phyloP scores from a whole-genome alignment of 2,797 vertebrate genomes.

The Coendou prehensilis region DNA sequence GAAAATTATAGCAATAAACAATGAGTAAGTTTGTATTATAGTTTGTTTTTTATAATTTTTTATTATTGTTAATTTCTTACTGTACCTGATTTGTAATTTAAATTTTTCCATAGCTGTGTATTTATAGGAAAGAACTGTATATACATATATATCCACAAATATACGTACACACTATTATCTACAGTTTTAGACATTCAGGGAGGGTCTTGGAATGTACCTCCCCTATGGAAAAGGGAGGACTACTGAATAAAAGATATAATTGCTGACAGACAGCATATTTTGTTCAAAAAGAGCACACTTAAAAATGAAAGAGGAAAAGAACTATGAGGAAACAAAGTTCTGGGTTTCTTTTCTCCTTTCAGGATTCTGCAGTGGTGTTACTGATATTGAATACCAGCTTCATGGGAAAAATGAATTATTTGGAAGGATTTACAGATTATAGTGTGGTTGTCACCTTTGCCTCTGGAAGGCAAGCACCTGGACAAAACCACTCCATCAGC shows the following conservation, averaged over 20 bases:
- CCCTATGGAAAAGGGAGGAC: not conserved
- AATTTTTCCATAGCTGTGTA: not conserved
- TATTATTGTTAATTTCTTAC: not conserved
- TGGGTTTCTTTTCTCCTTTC: not conserved
- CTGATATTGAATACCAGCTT: not conserved
- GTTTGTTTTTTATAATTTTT: not conserved
- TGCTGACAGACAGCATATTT: not conserved
- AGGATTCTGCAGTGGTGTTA: not conserved
- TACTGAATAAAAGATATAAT: not conserved
- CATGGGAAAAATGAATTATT: slow-evolving; percentile 67
- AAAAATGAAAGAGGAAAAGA: not conserved
- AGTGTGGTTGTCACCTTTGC: slow-evolving; percentile 60
- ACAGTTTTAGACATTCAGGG: not conserved
- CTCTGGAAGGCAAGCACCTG: slow-evolving; percentile 48
- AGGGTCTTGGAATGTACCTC: not conserved
- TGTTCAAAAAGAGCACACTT: slow-evolving; percentile 20
- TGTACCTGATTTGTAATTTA: not conserved
- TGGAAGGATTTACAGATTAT: slow-evolving; percentile 68
- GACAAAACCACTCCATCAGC: not conserved
- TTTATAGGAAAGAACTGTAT: not conserved
- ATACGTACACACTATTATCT: too few relatives aligned
- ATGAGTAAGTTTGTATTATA: not conserved
- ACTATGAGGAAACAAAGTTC: not conserved
- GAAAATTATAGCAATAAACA: not conserved
- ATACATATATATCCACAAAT: not conserved